phyloP scores from a whole-genome alignment of 1,140 invertebrate genomes.

The Papilio polytes region DNA sequence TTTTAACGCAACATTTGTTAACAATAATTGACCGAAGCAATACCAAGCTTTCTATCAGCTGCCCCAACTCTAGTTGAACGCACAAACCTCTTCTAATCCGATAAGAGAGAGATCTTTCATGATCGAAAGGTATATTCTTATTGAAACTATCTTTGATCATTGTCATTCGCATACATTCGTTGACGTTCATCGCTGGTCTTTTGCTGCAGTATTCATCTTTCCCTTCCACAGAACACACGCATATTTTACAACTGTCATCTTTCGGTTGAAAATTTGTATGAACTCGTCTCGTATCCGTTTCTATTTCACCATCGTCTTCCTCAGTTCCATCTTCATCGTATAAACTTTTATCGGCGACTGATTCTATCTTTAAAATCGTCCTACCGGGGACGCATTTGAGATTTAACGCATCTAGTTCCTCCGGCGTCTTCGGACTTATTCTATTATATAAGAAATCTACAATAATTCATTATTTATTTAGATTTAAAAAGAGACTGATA shows the following conservation, averaged over 20 bases:
- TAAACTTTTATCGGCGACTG: slow-evolving; percentile 23
- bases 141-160: slow-evolving; percentile 50
- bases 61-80: slow-evolving; percentile 37
- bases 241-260: slow-evolving; percentile 63
- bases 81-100: slow-evolving; percentile 70
- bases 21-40: neutral
- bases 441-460: slow-evolving; percentile 61
- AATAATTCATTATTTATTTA: slow-evolving; percentile 42
- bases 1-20: too few species aligned
- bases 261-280: slow-evolving; percentile 59
- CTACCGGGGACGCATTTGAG: slow-evolving; percentile 66
- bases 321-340: slow-evolving; percentile 23
- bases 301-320: slow-evolving; percentile 44
- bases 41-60: slow-evolving; percentile 41
- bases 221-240: slow-evolving; percentile 69
- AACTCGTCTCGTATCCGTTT: slow-evolving; percentile 47
- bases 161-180: slow-evolving; percentile 67
- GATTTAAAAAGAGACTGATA: neutral
- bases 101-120: slow-evolving; percentile 57
- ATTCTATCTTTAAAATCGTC: slow-evolving; percentile 59
- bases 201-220: slow-evolving; percentile 66
- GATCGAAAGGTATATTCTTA: slow-evolving; percentile 57
- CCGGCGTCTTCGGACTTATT: slow-evolving; percentile 42
- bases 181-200: slow-evolving; percentile 67
- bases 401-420: slow-evolving; percentile 46